Base-by-base conservation (phyloP, 2,888 invertebrate genomes). In the Ischnus inquisitorius region DNA sequence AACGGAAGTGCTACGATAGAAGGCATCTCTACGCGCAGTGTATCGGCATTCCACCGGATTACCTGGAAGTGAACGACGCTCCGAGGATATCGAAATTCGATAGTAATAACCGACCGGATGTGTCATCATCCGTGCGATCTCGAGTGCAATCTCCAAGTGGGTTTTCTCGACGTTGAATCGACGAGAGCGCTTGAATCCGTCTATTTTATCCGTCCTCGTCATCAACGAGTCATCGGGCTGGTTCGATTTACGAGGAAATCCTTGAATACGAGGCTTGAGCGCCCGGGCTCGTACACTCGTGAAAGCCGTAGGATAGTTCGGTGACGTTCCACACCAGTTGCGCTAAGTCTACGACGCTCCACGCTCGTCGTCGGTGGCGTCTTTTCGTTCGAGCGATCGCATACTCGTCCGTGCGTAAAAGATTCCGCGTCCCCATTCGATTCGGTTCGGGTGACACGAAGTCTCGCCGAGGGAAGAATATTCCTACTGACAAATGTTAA, bases 321-420 rank as follows among this genome's bases (percentile, higher is more conserved):
- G 54, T 72, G 74, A 78, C 68, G 62, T 39, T 28, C 39, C 78
- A 54, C n/a, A 46, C n/a, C 57, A 54, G 51, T 71, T 60, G 75
- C 43, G 19, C 69, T 65, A 25, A 57, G 71, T 46, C 51, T 25
- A 46, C 51, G 57, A 19, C 10, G 68, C 16, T 54, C 3, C 34
- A 48, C n/a, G n/a, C 6, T 64, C 71, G 54, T n/a, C 68, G 34
- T 69, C 41, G 48, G 71, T 46, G 25, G 22, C 67, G 25, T 46
- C 22, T 65, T n/a, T 19, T 19, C n/a, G n/a, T n/a, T 43, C 51
- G 34, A 78, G 10, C 64, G 67, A 80, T 48, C 78, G 74, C 68
- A 6, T 54, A 68, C 39, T 78, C 79, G 67, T 71, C 76, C 82
- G 86, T 86, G 82, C 85, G 71, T 82, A 77, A 86, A 82, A 79